phyloP scores from a whole-genome alignment of 2,888 invertebrate species.

The Zygogramma bicolorata region DNA sequence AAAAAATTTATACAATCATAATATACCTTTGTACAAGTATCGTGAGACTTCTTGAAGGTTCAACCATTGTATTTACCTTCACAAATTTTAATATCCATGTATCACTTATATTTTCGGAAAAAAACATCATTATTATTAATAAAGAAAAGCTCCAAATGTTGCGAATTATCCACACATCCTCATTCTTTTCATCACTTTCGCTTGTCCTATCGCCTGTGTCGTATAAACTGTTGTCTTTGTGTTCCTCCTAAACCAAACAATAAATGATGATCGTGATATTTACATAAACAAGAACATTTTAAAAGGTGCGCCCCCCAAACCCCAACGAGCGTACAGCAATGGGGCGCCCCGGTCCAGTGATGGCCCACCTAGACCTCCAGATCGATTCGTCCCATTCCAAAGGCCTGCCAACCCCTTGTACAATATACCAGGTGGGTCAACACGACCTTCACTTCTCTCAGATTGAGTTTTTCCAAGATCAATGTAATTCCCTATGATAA shows the following conservation, averaged over 20 bases:
- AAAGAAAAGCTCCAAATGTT: too few species aligned
- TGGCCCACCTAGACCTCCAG: conserved; percentile 66
- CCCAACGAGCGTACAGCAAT: conserved; percentile 71
- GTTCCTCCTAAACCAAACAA: neutral
- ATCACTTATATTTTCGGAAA: too few species aligned
- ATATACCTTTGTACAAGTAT: too few species aligned
- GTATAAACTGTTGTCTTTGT: neutral
- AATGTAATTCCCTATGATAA: neutral
- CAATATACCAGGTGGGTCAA: conserved; percentile 72
- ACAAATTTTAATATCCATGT: too few species aligned
- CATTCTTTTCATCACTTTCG: neutral
- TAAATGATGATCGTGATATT: neutral
- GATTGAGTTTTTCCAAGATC: conserved; percentile 22
- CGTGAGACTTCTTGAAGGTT: too few species aligned
- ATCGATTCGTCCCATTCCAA: conserved; percentile 65
- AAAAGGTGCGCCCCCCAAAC: conserved; percentile 72
- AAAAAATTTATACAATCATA: too few species aligned
- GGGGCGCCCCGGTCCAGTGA: conserved; percentile 59
- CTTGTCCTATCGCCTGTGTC: neutral
- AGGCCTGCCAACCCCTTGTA: conserved; percentile 68
- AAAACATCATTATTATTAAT: too few species aligned
- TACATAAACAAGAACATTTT: conserved; percentile 24
- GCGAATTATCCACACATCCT: too few species aligned
- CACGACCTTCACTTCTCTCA: conserved; percentile 48
- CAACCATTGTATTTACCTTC: too few species aligned